A percentile compares a stretch with the other conserved stretches of the same genome.
Evolutionary conservation across 2,113 vertebrate genomes (phyloP).

Genomic region (Shinisaurus crocodilurus): DNA sequence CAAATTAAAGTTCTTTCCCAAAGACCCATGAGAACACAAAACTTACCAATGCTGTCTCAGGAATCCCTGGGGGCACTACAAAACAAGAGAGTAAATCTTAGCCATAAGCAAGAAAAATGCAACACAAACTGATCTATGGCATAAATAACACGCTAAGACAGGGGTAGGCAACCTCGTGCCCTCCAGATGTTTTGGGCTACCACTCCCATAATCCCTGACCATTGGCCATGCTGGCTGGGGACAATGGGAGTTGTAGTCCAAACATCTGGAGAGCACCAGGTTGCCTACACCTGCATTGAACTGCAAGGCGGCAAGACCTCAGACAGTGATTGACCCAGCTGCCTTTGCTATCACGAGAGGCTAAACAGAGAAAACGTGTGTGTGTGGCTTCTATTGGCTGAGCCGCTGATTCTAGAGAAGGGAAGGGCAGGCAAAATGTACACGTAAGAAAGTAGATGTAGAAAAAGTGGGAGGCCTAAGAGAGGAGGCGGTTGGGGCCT

Average conservation of each 20-base stretch:
- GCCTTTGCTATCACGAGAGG: too few species aligned
- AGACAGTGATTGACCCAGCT: not conserved
- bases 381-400: too few species aligned
- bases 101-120: not conserved
- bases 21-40: not conserved
- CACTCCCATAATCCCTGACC: not conserved
- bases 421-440: too few species aligned
- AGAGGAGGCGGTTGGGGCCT: too few species aligned
- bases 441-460: too few species aligned
- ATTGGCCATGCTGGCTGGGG: too few species aligned
- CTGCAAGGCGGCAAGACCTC: not conserved
- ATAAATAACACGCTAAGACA: not conserved
- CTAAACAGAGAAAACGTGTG: too few species aligned
- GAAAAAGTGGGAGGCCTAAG: too few species aligned
- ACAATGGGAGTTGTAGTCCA: too few species aligned
- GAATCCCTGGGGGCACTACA: conserved; percentile 3
- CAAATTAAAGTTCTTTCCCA: not conserved
- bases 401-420: too few species aligned
- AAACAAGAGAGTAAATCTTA: conserved; percentile 10
- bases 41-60: conserved; percentile 23
- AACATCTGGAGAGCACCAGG: not conserved
- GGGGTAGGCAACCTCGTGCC: not conserved
- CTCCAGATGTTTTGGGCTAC: not conserved
- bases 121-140: not conserved
- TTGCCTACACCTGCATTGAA: not conserved